phyloP scores from a whole-genome alignment of 2,113 vertebrate genomes.

The Trinectes maculatus region DNA sequence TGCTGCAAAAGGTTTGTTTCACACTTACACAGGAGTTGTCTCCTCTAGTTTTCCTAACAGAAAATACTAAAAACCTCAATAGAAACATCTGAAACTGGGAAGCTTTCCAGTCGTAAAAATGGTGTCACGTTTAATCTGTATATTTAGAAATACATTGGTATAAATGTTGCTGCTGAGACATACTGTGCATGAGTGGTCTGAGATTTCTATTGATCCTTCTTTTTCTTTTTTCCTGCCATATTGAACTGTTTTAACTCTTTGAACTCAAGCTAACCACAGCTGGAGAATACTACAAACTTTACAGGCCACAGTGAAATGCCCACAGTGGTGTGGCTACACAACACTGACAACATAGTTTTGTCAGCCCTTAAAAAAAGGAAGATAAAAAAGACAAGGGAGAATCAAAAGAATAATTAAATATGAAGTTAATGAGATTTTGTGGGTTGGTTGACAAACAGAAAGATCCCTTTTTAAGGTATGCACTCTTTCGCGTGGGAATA shows the following conservation, averaged over 20 bases:
- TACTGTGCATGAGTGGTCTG: neutral
- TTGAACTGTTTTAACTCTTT: neutral
- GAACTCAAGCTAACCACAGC: slow-evolving; percentile 7
- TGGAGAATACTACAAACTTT: slow-evolving; percentile 10
- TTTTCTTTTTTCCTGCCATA: neutral
- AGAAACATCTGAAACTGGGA: neutral
- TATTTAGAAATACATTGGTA: neutral
- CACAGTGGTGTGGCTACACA: neutral
- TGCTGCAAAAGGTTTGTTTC: slow-evolving; percentile 2
- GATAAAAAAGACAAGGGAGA: neutral
- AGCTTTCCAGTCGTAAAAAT: neutral
- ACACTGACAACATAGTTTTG: neutral
- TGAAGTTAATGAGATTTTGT: slow-evolving; percentile 1
- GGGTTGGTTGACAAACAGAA: slow-evolving; percentile 38
- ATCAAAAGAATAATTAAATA: neutral
- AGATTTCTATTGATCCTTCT: neutral
- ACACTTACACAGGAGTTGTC: neutral
- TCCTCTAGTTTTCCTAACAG: neutral
- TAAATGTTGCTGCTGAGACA: neutral
- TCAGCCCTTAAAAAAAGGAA: no score
- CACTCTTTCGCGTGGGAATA: slow-evolving; percentile 71
- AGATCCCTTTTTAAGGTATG: slow-evolving; percentile 36
- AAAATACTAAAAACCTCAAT: no score
- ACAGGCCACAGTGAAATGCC: slow-evolving; percentile 2
- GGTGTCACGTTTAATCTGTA: neutral